Percentiles rank a stretch among this genome's conserved stretches.
Conservation (phyloP, 2,888 invertebrate species). For the Xylota segnis region DNA sequence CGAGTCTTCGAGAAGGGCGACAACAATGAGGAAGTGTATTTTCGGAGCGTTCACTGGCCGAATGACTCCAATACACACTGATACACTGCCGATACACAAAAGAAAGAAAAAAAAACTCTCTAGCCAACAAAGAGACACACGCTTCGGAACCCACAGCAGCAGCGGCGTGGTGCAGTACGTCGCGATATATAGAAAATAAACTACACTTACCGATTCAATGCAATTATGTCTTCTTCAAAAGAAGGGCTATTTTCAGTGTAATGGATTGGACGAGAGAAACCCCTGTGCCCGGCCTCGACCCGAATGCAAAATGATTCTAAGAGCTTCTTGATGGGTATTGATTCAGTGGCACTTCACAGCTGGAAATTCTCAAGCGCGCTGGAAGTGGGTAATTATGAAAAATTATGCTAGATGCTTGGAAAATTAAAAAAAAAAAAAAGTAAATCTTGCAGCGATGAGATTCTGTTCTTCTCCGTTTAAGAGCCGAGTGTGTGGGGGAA, state of each 20-base stretch:
- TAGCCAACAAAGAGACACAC: not conserved
- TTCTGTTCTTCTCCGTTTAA: not conserved
- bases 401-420: conserved; percentile 1
- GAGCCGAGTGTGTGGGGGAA: not conserved
- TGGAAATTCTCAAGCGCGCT: conserved; percentile 35
- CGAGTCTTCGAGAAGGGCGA: not conserved
- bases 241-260: conserved; percentile 54
- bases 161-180: not conserved
- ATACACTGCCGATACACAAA: conserved; percentile 21
- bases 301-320: conserved; percentile 46
- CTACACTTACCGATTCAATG: conserved; percentile 58
- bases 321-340: conserved; percentile 62
- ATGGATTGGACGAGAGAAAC: conserved; percentile 29
- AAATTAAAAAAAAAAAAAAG: too few relatives aligned
- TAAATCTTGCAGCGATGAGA: not conserved
- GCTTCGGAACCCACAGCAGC: conserved; percentile 15
- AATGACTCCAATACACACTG: conserved; percentile 38
- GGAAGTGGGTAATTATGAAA: conserved; percentile 15
- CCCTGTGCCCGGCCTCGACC: conserved; percentile 51
- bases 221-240: conserved; percentile 42
- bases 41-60: conserved; percentile 45
- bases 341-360: conserved; percentile 55
- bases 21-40: conserved; percentile 64
- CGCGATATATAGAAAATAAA: conserved; percentile 3
- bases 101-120: conserved; percentile 15